Percentiles rank a stretch among this genome's conserved stretches.
These are phyloP conservation scores for Corythornis cristatus DNA, from an alignment of 2,113 vertebrate species.

Conservation along the genomic window DNA sequence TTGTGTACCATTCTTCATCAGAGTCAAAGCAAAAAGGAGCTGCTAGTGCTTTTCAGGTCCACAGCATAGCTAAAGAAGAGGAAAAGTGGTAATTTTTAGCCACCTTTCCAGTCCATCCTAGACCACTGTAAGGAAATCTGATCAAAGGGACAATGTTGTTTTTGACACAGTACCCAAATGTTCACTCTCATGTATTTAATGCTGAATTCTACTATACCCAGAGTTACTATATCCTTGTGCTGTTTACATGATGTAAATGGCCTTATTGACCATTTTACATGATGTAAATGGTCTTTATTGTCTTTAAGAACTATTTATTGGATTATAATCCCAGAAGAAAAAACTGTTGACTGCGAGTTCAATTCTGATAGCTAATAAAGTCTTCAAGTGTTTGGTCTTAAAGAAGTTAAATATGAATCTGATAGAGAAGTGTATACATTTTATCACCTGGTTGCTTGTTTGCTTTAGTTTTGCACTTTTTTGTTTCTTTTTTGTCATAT, in stretches of 20 bases:
- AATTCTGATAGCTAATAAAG: background rate
- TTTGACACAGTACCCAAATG: background rate
- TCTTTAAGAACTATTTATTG: background rate
- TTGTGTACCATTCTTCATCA: background rate
- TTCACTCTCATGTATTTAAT: background rate
- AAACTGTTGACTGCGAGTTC: background rate
- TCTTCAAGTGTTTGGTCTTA: background rate
- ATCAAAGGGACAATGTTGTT: background rate
- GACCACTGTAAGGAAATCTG: background rate
- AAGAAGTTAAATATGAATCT: background rate
- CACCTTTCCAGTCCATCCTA: background rate
- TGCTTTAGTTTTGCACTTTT: background rate
- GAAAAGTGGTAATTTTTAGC: background rate
- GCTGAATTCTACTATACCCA: background rate
- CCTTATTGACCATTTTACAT: no score
- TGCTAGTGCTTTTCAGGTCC: background rate
- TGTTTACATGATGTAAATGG: background rate
- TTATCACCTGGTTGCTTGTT: background rate
- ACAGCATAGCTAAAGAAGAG: background rate
- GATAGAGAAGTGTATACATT: background rate
- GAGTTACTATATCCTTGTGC: background rate
- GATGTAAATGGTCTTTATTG: no score
- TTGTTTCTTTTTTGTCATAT: background rate
- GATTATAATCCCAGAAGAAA: background rate
- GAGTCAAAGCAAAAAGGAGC: background rate